These are phyloP conservation scores for Sebastes umbrosus DNA, from an alignment of 2,797 vertebrate species.

Conservation along the genomic window DNA sequence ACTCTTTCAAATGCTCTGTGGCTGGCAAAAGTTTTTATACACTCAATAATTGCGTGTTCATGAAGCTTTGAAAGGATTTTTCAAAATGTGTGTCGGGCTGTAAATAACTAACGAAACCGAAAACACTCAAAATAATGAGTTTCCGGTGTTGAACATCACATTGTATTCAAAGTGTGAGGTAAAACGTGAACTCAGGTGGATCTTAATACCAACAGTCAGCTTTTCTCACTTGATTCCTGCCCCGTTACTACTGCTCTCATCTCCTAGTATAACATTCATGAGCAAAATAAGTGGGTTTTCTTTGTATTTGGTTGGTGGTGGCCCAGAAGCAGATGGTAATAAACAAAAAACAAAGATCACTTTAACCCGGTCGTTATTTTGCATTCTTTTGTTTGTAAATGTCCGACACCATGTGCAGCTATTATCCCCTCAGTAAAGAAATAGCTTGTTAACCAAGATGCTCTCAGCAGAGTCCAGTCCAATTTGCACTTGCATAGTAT, in stretches of 20 bases:
- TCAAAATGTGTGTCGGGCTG: neutral
- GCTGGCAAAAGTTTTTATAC: constrained; percentile 9
- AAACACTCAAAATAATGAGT: neutral
- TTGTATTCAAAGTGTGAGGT: neutral
- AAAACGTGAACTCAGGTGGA: neutral
- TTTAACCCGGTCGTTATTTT: neutral
- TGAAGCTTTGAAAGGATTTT: constrained; percentile 27
- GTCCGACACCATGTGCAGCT: neutral
- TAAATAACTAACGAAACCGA: neutral
- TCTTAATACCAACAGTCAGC: neutral
- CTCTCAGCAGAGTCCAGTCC: neutral
- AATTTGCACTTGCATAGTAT: neutral
- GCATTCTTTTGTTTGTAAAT: neutral
- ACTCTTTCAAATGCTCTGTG: constrained; percentile 16
- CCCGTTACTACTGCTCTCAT: neutral
- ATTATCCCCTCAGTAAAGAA: neutral
- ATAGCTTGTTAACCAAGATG: neutral
- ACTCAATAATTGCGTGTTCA: neutral
- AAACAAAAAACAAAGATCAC: neutral
- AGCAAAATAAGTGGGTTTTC: neutral
- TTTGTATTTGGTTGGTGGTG: neutral
- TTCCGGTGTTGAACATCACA: neutral
- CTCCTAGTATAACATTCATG: too few species aligned
- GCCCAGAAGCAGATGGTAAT: neutral
- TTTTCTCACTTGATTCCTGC: neutral